Base-by-base conservation (phyloP, 2,797 vertebrate species). In the Ciconia nigra region DNA sequence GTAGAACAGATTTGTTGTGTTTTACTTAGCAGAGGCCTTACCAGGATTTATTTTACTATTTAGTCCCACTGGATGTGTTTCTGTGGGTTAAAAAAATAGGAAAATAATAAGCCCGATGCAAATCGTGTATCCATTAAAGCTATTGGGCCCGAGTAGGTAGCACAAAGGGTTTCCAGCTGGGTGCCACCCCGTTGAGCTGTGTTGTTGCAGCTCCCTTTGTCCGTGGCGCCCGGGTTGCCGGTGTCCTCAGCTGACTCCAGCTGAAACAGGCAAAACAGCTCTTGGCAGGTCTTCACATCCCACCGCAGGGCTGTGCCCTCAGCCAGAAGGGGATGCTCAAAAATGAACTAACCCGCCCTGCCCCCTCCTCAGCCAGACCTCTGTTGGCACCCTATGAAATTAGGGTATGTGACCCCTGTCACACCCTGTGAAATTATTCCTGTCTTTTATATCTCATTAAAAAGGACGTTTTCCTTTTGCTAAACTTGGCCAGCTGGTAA, bases 241-340 rank as follows among this genome's bases (percentile, higher is more conserved):
- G 39, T 88, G 84, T 96, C 94, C 94, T 96, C 78, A 47, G 91
- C 91, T 96, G 95, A 97, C 94, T 96, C 87, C 83, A 47, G 76
- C 81, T 69, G 81, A 52, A 92, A 89, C 2, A 35, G 80, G 79
- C 83, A 74, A 89, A 96, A 65, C 66, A 74, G 57, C 89, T 87
- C 86, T 92, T 95, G 92, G 95, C 95, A 87, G 65, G 13, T 25
- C 61, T 69, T 95, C 24, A 2, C 26, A 10, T 70, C 85, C 87
- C 65, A 77, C 76, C 5, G 11, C 54, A 58, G 66, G 51, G 81
- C 66, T 89, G 77, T 67, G 67, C 77, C 67, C 2, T 3, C 58
- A 87, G 92, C 61, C 69, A 89, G 83, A 72, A 89, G 31, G 54
- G 57, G 77, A 80, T 92, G 67, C 59, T 87, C 58, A 39, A 77